A percentile compares a stretch with the other conserved stretches of the same genome.
Evolutionary conservation across 2,113 vertebrate genomes (phyloP).

Genomic region (Melierax canorus): DNA sequence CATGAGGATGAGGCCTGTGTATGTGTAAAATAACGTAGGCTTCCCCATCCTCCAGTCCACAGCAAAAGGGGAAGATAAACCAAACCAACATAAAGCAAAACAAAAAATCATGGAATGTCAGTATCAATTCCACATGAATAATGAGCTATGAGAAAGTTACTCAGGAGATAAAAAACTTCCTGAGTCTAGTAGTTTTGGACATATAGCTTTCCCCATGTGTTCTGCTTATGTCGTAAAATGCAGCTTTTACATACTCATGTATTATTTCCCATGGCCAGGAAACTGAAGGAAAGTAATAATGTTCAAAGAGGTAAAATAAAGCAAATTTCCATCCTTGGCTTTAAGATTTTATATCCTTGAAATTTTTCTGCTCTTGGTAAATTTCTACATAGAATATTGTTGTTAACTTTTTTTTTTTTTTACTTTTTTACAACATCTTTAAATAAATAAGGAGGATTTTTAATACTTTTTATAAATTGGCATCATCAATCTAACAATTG

Average conservation of each 20-base stretch:
- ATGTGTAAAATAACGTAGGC: not conserved
- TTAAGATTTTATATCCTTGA: not conserved
- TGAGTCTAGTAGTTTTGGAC: not conserved
- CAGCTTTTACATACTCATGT: not conserved
- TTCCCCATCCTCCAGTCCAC: not conserved
- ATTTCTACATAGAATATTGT: not conserved
- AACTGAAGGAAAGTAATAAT: not conserved
- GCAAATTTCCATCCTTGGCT: not conserved
- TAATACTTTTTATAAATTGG: not conserved
- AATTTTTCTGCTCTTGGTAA: not conserved
- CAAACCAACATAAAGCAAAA: not conserved
- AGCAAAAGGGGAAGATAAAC: not conserved
- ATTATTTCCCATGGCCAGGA: not conserved
- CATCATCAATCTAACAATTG: not conserved
- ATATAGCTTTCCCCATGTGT: not conserved
- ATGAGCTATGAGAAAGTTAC: not conserved
- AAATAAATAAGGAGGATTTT: not conserved
- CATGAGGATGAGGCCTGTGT: not conserved
- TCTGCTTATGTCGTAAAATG: not conserved
- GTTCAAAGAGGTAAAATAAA: not conserved
- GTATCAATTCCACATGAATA: not conserved
- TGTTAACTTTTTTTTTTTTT: not conserved
- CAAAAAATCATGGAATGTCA: not conserved
- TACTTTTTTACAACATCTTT: not conserved
- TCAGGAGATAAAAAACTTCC: not conserved